Base-by-base conservation (phyloP, 1,140 invertebrate species). In the Steinernema feltiae region DNA sequence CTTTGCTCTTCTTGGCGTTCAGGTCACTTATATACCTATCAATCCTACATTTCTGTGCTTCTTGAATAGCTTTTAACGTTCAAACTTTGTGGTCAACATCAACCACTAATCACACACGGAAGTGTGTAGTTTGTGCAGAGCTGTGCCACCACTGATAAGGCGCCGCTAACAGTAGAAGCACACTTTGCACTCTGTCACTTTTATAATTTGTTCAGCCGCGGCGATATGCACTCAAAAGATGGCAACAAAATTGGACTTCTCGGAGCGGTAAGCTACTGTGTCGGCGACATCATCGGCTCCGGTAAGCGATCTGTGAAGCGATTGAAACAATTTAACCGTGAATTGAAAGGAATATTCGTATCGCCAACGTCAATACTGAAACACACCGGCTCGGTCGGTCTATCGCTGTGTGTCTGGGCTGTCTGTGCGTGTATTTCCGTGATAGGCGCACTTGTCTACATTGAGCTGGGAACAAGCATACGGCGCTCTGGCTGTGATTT, bases 281-380 rank as follows among this genome's bases (percentile, higher is more conserved):
- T 85, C 48, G 84, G 83, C 32, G 84, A 84, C 69, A 84, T 84
- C 71, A 80, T 84, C 31, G 83, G 83, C 17, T 79, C 78, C 70
- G 78, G 53, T 63, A 27, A 17, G 35, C 31, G 46, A 17, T 82
- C 75, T 7, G 82, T 75, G 24, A 73, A 17, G 29, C 21, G 0
- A n/a, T 70, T 30, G n/a, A n/a, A n/a, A n/a, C 24, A 0, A 30
- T 31, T 21, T 46, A 73, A 69, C 3, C 24, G n/a, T 30, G 24
- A 18, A 29, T 29, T 24, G 21, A 29, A 29, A 77, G 76, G 82
- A n/a, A 84, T 84, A 70, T 84, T 84, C 63, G 76, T 84, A 17
- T 83, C 82, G 1, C 82, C 82, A 12, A 79, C 83, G 1, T 81
- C 82, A 17, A 85, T 84, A 53, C 70, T 85, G 17, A 72, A 74